Evolutionary conservation across 1,140 invertebrate genomes (phyloP).

Genomic region (Halictus rubicundus): DNA sequence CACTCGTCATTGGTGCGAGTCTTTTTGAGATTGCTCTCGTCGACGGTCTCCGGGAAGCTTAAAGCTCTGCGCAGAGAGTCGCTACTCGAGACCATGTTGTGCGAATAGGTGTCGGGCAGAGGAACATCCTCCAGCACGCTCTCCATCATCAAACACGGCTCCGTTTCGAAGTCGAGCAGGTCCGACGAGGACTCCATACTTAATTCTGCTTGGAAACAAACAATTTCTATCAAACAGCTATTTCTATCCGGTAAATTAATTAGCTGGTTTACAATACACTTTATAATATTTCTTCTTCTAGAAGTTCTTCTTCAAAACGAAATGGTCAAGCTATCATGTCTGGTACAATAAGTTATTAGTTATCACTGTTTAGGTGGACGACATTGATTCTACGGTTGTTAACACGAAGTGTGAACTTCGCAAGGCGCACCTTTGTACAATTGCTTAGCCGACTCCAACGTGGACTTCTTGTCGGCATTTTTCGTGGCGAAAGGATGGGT

Average conservation of each 20-base stretch:
- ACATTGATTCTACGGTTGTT: too few species aligned
- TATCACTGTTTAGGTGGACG: too few species aligned
- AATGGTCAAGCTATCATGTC: too few species aligned
- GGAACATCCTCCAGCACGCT: conserved; percentile 85
- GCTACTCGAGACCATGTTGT: conserved; percentile 85
- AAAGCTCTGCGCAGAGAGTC: conserved; percentile 76
- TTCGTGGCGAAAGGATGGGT: conserved; percentile 79
- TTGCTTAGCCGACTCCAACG: conserved; percentile 65
- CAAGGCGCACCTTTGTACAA: conserved; percentile 71
- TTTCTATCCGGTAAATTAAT: too few species aligned
- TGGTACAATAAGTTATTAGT: too few species aligned
- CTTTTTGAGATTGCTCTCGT: conserved; percentile 66
- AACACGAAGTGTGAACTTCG: too few species aligned
- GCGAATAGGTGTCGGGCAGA: conserved; percentile 84
- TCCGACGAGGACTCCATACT: conserved; percentile 83
- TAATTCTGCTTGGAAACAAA: conserved; percentile 62
- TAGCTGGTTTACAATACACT: too few species aligned
- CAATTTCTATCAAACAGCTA: too few species aligned
- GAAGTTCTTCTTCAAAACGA: too few species aligned
- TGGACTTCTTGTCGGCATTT: conserved; percentile 69
- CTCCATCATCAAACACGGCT: conserved; percentile 90
- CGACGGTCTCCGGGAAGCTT: conserved; percentile 74
- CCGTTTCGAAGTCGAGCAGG: conserved; percentile 88
- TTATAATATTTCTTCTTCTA: too few species aligned
- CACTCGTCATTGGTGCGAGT: conserved; percentile 71